Evolutionary conservation across 1,140 invertebrate genomes (phyloP), one percentile per base, ranked within the genome.

Genomic region (Nixonia krombeini): DNA sequence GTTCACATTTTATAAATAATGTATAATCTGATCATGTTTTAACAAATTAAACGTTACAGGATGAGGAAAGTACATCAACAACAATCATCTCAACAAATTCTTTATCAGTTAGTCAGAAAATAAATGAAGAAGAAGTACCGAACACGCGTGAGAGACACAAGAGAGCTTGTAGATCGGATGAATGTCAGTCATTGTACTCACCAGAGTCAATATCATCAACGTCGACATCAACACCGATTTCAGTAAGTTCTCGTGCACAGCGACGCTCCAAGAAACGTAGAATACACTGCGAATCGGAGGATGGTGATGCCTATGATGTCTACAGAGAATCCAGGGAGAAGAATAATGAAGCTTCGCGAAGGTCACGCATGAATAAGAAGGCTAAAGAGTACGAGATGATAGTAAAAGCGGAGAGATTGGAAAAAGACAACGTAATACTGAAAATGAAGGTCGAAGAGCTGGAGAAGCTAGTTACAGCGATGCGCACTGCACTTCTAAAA

Each of bases 301-400:
- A 81, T 52, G 38, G 40, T n/a, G n/a, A 16, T 47, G 76, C 21
- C 47, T 73, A 81, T 35, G 59, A 62, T 2, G 29, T 83, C 56
- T 92, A 92, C 68, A 83, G 89, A 13, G 89, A 91, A 70, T 84
- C 90, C 9, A 83, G 91, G 9, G 89, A 91, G 58, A 91, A 91
- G 68, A 93, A 93, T 76, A 93, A 93, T 74, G 91, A 92, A 78
- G 91, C 91, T 4, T 92, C 91, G 8, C 86, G 91, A 70, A 87
- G 88, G 64, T 92, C 91, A 0, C 82, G 91, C 51, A 88, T 89
- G 81, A 92, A 91, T 52, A 88, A 91, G 47, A 92, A 92, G 77
- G 83, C 87, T 4, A 90, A 90, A 63, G 91, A 92, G 62, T 71
- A 58, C 1, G 84, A 87, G 44, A 84, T 87, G 80, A 29, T 68